A percentile compares a stretch with the other conserved stretches of the same genome.
These are phyloP conservation scores for Drosophila rubida DNA, from an alignment of 2,888 invertebrate species.

Conservation along the genomic window DNA sequence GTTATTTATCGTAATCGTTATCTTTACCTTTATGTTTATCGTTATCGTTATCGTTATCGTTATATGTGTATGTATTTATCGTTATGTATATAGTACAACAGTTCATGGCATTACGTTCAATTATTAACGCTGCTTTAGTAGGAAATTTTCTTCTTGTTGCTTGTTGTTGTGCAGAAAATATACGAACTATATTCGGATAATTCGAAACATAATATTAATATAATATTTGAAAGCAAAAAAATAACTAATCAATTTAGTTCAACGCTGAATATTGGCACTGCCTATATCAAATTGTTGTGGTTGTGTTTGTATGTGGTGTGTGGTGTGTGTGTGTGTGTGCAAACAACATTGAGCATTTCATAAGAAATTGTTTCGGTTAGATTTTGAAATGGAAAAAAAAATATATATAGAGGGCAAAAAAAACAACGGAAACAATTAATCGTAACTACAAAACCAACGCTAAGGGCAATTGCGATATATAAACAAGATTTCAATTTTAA, in stretches of 20 bases:
- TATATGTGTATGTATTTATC: conserved; percentile 46
- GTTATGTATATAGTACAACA: conserved; percentile 67
- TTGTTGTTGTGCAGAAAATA: conserved; percentile 23
- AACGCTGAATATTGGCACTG: conserved; percentile 66
- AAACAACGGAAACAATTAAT: conserved; percentile 56
- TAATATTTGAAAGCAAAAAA: conserved; percentile 36
- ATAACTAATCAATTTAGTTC: conserved; percentile 32
- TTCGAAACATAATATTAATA: conserved; percentile 35
- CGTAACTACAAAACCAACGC: conserved; percentile 67
- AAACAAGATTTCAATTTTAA: conserved; percentile 66
- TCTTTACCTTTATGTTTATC: conserved; percentile 38
- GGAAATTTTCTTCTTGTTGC: conserved; percentile 43
- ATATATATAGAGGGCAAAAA: conserved; percentile 9
- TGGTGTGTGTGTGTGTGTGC: conserved; percentile 29
- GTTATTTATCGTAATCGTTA: conserved; percentile 39
- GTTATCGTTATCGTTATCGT: conserved; percentile 28
- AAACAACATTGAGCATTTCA: conserved; percentile 71
- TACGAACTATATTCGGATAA: conserved; percentile 37
- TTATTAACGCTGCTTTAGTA: conserved; percentile 57
- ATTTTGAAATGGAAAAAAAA: conserved; percentile 18
- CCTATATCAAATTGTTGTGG: conserved; percentile 12
- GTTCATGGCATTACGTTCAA: conserved; percentile 65
- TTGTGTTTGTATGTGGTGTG: conserved; percentile 21
- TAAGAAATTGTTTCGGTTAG: conserved; percentile 50
- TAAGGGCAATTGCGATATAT: conserved; percentile 57